Evolutionary conservation across 2,797 vertebrate species (phyloP).

Genomic region (Serranus cabrilla): DNA sequence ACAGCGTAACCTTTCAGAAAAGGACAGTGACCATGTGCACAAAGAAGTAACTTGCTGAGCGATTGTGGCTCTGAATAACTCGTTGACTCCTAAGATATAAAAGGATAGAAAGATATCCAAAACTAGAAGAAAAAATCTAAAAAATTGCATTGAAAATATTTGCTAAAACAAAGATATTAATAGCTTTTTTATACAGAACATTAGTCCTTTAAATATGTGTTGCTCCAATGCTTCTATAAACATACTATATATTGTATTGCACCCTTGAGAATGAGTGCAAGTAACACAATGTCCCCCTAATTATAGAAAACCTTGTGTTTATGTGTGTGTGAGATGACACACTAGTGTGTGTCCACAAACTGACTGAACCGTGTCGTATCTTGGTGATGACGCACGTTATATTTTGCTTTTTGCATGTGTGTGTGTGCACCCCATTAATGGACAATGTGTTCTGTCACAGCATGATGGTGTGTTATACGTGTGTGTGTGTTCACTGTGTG

Average conservation of each 20-base stretch:
- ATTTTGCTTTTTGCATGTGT: not conserved
- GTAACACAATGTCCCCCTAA: not conserved
- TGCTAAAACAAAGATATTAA: not conserved
- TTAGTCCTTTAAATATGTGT: too few relatives aligned
- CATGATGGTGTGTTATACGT: not conserved
- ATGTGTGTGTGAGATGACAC: slow-evolving; percentile 10
- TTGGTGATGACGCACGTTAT: slow-evolving; percentile 30
- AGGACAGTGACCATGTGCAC: not conserved
- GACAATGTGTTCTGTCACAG: slow-evolving; percentile 21
- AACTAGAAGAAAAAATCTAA: too few relatives aligned
- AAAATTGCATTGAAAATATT: not conserved
- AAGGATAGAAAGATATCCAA: too few relatives aligned
- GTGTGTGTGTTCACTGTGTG: slow-evolving; percentile 10
- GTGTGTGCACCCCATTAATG: slow-evolving; percentile 4
- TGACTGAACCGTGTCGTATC: not conserved
- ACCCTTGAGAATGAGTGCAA: not conserved
- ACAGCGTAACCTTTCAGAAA: not conserved
- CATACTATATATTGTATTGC: not conserved
- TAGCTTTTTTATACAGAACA: not conserved
- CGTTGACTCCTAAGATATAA: not conserved
- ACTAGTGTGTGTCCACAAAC: not conserved
- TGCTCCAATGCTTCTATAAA: not conserved
- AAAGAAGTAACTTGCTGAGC: not conserved
- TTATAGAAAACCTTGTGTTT: slow-evolving; percentile 7
- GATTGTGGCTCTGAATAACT: not conserved